These are phyloP conservation scores for Eufriesea mexicana DNA, from an alignment of 1,140 invertebrate species.

Conservation along the genomic window DNA sequence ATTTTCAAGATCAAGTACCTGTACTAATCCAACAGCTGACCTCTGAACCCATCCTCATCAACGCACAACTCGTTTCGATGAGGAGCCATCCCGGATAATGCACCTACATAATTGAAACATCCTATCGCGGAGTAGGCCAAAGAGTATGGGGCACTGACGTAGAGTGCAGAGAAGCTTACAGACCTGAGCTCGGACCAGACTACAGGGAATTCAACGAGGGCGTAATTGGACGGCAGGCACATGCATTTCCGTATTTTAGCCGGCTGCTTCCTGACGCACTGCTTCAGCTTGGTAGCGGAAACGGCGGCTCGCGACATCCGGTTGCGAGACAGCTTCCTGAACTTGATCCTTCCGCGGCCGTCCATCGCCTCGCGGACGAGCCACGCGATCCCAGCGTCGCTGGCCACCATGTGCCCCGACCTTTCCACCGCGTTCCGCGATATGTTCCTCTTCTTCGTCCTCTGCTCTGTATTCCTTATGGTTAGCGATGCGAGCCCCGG, in stretches of 20 bases:
- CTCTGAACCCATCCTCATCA: too few species aligned
- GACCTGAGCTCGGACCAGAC: slow-evolving; percentile 86
- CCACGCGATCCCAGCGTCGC: slow-evolving; percentile 42
- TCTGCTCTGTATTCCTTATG: slow-evolving; percentile 41
- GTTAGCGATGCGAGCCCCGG: slow-evolving; percentile 52
- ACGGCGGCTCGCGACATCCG: slow-evolving; percentile 59
- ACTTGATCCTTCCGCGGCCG: slow-evolving; percentile 45
- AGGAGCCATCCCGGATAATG: not conserved
- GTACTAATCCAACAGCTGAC: too few species aligned
- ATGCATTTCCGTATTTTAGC: slow-evolving; percentile 71
- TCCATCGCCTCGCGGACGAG: slow-evolving; percentile 40
- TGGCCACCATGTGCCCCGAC: slow-evolving; percentile 44
- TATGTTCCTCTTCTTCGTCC: slow-evolving; percentile 16
- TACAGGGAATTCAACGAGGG: slow-evolving; percentile 83
- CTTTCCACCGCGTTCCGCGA: slow-evolving; percentile 34
- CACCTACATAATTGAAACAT: slow-evolving; percentile 24
- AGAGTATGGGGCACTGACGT: not conserved
- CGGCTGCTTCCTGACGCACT: slow-evolving; percentile 62
- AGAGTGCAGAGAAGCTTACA: not conserved
- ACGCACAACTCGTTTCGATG: too few species aligned
- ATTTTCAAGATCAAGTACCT: too few species aligned
- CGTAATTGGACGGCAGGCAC: slow-evolving; percentile 72
- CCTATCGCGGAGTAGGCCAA: slow-evolving; percentile 3
- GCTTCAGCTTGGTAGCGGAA: slow-evolving; percentile 53
- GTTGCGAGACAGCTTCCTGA: slow-evolving; percentile 50